Evolutionary conservation across 2,797 vertebrate genomes (phyloP).

Genomic region (Potorous gilbertii): DNA sequence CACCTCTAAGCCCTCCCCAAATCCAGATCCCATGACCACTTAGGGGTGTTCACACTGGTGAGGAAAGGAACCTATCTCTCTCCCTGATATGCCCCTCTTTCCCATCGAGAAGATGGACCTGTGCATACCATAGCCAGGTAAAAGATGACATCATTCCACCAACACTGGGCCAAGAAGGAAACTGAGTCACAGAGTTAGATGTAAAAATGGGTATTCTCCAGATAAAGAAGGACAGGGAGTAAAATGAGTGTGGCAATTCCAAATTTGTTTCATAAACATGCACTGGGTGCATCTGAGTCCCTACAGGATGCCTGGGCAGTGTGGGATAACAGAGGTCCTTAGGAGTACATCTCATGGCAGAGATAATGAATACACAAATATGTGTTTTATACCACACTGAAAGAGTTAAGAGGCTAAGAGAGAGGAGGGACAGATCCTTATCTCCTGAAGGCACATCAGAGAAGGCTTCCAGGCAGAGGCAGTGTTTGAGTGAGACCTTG

Average conservation of each 20-base stretch:
- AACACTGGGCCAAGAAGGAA: not conserved
- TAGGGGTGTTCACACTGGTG: not conserved
- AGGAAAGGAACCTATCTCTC: not conserved
- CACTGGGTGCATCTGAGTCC: not conserved
- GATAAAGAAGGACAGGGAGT: not conserved
- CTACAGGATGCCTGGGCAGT: not conserved
- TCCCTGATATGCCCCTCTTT: not conserved
- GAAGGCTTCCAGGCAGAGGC: not conserved
- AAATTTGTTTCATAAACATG: not conserved
- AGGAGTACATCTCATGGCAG: not conserved
- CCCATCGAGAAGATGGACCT: not conserved
- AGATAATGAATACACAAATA: not conserved
- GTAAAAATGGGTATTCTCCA: not conserved
- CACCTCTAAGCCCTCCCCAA: not conserved
- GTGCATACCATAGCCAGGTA: not conserved
- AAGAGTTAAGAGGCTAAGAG: not conserved
- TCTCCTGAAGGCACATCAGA: not conserved
- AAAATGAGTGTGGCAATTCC: not conserved
- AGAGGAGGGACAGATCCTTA: not conserved
- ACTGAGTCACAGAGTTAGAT: not conserved
- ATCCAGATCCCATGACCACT: not conserved
- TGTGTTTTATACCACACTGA: not conserved
- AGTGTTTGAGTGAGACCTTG: not conserved
- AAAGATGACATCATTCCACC: not conserved
- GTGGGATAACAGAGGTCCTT: not conserved